Conservation (phyloP, 2,888 invertebrate species). For the Crossocerus cetratus region DNA sequence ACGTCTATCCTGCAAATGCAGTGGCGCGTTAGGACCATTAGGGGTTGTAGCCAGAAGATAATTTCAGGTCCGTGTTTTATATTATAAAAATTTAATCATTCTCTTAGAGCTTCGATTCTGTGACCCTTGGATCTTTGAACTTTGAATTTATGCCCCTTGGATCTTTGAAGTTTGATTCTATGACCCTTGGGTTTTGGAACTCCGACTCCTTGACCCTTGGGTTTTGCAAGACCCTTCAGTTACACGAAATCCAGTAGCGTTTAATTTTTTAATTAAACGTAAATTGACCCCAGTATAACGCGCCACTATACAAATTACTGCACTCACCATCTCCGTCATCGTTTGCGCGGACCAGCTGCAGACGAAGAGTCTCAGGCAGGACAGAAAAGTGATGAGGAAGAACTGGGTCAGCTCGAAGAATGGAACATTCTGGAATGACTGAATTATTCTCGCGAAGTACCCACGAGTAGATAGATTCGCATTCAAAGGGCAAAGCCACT, state of each 20-base stretch:
- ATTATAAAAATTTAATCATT: not conserved
- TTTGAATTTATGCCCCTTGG: too few species aligned
- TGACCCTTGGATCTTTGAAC: too few species aligned
- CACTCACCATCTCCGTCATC: conserved; percentile 40
- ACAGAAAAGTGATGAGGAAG: conserved; percentile 20
- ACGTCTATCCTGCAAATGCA: not conserved
- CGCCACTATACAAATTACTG: not conserved
- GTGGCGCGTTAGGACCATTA: too few species aligned
- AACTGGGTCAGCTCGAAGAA: conserved; percentile 28
- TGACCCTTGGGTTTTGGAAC: too few species aligned
- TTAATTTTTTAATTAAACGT: too few species aligned
- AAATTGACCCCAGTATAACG: not conserved
- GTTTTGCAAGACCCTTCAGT: too few species aligned
- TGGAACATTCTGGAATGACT: conserved; percentile 29
- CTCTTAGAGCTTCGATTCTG: not conserved
- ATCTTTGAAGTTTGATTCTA: too few species aligned
- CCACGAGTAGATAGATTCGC: not conserved
- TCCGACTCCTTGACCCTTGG: too few species aligned
- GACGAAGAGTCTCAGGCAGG: conserved; percentile 26
- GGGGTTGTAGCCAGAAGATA: not conserved
- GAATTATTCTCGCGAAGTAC: not conserved
- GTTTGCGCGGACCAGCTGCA: conserved; percentile 39
- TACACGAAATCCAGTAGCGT: too few species aligned
- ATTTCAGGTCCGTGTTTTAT: not conserved
- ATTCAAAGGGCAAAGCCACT: too few species aligned